A percentile compares a stretch with the other conserved stretches of the same genome.
phyloP scores from a whole-genome alignment of 2,113 vertebrate species.

The Acanthisitta chloris region DNA sequence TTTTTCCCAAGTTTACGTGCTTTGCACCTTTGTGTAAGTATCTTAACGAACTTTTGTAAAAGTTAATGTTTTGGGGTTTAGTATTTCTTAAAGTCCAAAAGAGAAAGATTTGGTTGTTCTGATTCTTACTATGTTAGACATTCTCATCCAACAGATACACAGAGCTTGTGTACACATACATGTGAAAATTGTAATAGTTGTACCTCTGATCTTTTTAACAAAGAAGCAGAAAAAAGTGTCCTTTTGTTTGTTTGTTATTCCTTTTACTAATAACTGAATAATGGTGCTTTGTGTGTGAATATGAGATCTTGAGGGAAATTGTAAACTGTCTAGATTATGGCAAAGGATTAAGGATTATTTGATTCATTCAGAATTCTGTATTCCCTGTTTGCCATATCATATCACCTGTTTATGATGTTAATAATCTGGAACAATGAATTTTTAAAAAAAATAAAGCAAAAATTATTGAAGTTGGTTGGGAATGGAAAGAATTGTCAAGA shows the following conservation, averaged over 20 bases:
- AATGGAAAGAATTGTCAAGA: background rate
- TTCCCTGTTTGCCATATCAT: background rate
- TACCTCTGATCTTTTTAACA: background rate
- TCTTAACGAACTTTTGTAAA: background rate
- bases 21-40: background rate
- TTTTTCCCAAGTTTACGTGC: background rate
- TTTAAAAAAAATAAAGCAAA: background rate
- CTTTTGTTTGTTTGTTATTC: background rate
- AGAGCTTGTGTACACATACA: background rate
- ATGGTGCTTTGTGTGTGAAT: background rate
- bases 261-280: background rate
- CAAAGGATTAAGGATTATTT: background rate
- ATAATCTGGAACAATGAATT: background rate
- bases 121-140: background rate
- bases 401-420: background rate
- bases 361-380: background rate
- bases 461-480: background rate
- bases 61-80: background rate
- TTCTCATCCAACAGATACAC: background rate
- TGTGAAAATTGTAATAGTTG: background rate
- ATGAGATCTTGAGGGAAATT: background rate
- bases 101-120: background rate
- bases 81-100: background rate
- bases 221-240: background rate
- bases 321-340: background rate